Base-by-base conservation (phyloP, 2,888 invertebrate species). In the Dorcus parallelipipedus region DNA sequence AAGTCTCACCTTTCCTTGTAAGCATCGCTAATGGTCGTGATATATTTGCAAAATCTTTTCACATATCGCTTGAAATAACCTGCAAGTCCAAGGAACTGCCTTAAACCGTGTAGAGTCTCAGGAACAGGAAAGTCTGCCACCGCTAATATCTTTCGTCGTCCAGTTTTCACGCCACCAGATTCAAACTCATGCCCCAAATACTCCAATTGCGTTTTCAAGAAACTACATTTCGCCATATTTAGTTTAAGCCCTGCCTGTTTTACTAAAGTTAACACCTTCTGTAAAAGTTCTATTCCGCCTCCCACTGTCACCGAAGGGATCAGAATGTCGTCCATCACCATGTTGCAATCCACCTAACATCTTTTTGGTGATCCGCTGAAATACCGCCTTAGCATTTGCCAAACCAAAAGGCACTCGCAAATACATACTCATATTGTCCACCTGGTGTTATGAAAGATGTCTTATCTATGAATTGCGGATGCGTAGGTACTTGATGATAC, bases 161-260 rank as follows among this genome's bases (percentile, higher is more conserved):
- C 20, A n/a, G 56, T 50, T 4, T 3, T 20, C 6, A 51, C 20
- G 5, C 9, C 23, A n/a, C 33, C 42, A 6, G 39, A 40, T 26
- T 49, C 26, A 20, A 51, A 5, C 3, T 39, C 50, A 20, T 41
- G 33, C 8, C 42, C 56, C 9, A 56, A 23, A 10, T 38, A 56
- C 23, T 56, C 50, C 6, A 56, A 33, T 40, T 23, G 50, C 0
- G 8, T 9, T 47, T 69, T 62, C 23, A 76, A 10, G 54, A 78
- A 71, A 9, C 73, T 67, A 52, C 73, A 74, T 61, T 77, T 76
- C 26, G 71, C 71, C 66, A 64, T 69, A 38, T 75, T 75, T 50
- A 69, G 63, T 62, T 70, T 52, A 49, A 70, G 56, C 9, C 69
- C 68, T 45, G 67, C 64, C n/a, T 68, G 66, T 60, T 61, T 52